phyloP scores from a whole-genome alignment of 2,888 invertebrate genomes.

The Tholera decimalis region DNA sequence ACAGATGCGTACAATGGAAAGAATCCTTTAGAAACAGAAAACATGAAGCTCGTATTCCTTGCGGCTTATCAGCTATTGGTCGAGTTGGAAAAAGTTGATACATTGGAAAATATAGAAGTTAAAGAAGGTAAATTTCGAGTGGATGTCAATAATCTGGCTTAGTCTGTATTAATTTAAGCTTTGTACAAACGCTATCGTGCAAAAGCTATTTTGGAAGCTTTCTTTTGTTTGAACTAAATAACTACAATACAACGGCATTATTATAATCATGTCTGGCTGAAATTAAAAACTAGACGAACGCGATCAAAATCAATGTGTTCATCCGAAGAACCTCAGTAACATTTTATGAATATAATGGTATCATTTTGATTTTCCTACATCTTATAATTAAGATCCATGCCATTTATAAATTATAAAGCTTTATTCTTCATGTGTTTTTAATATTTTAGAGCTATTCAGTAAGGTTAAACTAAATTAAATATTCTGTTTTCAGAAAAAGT shows the following conservation, averaged over 20 bases:
- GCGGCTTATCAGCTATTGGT: conserved; percentile 72
- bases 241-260: not conserved
- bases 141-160: conserved; percentile 58
- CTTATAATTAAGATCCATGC: not conserved
- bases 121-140: conserved; percentile 69
- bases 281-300: not conserved
- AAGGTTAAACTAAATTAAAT: not conserved
- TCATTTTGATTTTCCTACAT: not conserved
- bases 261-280: not conserved
- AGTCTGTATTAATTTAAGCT: conserved; percentile 60
- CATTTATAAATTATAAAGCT: conserved; percentile 18
- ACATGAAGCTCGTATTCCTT: conserved; percentile 69
- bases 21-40: conserved; percentile 65
- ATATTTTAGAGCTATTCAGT: not conserved
- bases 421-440: not conserved
- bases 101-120: conserved; percentile 43
- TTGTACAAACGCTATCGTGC: conserved; percentile 61
- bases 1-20: conserved; percentile 69
- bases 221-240: conserved; percentile 10
- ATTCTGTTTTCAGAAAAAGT: conserved; percentile 74
- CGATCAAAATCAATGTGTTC: not conserved
- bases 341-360: not conserved
- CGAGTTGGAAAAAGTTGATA: conserved; percentile 66
- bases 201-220: conserved; percentile 20
- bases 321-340: not conserved